These are phyloP conservation scores for Oncopeltus fasciatus DNA, from an alignment of 1,140 invertebrate genomes.

Conservation along the genomic window DNA sequence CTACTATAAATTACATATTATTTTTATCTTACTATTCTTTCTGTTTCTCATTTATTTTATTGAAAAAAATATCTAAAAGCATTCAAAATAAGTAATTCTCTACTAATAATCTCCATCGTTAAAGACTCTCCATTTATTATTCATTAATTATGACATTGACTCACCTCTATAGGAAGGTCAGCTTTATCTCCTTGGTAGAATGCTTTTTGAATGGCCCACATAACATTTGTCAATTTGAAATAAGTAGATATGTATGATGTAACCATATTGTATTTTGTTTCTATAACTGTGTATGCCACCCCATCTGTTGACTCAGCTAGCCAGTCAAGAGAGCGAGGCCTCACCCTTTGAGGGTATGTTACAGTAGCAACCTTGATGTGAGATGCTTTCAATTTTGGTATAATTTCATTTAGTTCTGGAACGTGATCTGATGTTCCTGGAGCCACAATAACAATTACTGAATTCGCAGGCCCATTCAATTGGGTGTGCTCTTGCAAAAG, in stretches of 20 bases:
- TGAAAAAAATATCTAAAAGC: too few species aligned
- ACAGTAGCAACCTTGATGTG: conserved; percentile 34
- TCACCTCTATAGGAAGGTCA: conserved; percentile 38
- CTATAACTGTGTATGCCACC: conserved; percentile 33
- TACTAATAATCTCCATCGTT: too few species aligned
- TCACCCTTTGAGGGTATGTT: conserved; percentile 33
- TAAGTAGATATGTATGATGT: conserved; percentile 34
- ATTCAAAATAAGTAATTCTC: too few species aligned
- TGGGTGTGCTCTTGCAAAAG: conserved; percentile 34
- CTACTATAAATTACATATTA: too few species aligned
- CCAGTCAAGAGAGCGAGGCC: conserved; percentile 30
- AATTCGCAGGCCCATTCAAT: conserved; percentile 32
- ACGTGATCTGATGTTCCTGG: conserved; percentile 31
- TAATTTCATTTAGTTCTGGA: conserved; percentile 23
- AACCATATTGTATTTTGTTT: conserved; percentile 36
- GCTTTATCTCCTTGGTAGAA: conserved; percentile 35
- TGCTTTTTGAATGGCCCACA: conserved; percentile 33
- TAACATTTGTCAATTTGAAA: conserved; percentile 36
- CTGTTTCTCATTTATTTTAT: too few species aligned
- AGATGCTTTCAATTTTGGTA: conserved; percentile 27
- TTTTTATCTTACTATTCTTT: too few species aligned
- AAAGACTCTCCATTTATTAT: too few species aligned
- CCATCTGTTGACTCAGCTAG: conserved; percentile 33
- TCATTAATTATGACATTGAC: too few species aligned
- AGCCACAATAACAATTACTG: conserved; percentile 38